Evolutionary conservation across 2,888 invertebrate genomes (phyloP).

Genomic region (Philaethria dido): DNA sequence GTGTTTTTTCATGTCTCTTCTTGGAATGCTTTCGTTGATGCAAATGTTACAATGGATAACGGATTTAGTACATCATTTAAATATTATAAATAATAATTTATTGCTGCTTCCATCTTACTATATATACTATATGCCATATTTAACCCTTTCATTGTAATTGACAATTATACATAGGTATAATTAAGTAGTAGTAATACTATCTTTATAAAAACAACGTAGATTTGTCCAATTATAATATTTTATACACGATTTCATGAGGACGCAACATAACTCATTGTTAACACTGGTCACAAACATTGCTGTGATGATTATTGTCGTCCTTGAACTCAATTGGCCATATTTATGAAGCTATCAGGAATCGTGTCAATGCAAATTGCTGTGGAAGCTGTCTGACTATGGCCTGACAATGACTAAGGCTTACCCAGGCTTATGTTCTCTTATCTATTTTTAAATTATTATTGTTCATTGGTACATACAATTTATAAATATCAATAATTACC

Average conservation of each 20-base stretch:
- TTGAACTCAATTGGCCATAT: slow-evolving; percentile 81
- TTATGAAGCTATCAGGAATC: slow-evolving; percentile 79
- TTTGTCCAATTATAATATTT: slow-evolving; percentile 79
- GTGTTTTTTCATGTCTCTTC: slow-evolving; percentile 68
- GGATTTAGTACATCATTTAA: slow-evolving; percentile 59
- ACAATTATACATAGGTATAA: no score
- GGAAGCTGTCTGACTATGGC: slow-evolving; percentile 62
- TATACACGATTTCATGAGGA: slow-evolving; percentile 78
- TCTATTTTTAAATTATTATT: slow-evolving; percentile 28
- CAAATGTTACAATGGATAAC: slow-evolving; percentile 79
- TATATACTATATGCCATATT: not conserved
- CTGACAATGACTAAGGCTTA: slow-evolving; percentile 54
- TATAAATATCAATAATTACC: slow-evolving; percentile 37
- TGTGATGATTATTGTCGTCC: slow-evolving; percentile 76
- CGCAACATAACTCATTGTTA: slow-evolving; percentile 79
- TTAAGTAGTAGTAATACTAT: no score
- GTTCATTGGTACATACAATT: slow-evolving; percentile 36
- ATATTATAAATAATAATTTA: slow-evolving; percentile 65
- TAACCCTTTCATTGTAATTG: no score
- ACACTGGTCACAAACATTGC: slow-evolving; percentile 77
- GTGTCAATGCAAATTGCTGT: slow-evolving; percentile 77
- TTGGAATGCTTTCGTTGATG: slow-evolving; percentile 73
- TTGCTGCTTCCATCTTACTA: slow-evolving; percentile 42
- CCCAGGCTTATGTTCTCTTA: slow-evolving; percentile 30
- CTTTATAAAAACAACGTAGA: slow-evolving; percentile 51